phyloP scores from a whole-genome alignment of 2,113 vertebrate genomes.

The Grus americana region DNA sequence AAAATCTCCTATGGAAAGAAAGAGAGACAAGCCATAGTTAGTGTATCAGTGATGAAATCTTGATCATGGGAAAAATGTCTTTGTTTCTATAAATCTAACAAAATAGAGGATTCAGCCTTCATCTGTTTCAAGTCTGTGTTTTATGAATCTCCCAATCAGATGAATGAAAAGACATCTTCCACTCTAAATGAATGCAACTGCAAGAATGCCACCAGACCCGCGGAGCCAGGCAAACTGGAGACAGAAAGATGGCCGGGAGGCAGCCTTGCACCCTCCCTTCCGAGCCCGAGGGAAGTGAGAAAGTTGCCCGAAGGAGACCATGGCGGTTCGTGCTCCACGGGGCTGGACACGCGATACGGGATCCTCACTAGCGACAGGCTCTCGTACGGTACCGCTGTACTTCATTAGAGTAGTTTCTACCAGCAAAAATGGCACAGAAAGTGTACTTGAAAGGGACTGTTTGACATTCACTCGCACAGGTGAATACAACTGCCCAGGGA shows the following conservation, averaged over 20 bases:
- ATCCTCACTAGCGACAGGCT: no score
- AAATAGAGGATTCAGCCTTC: background rate
- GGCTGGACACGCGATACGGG: no score
- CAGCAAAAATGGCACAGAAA: background rate
- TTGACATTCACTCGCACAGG: background rate
- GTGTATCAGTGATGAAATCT: background rate
- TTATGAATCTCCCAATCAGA: background rate
- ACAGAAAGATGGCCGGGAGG: background rate
- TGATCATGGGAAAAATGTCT: background rate
- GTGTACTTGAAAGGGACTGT: background rate
- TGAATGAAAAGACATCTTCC: background rate
- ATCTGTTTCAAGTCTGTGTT: background rate
- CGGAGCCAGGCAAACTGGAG: accelerated
- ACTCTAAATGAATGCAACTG: background rate
- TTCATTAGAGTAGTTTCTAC: background rate
- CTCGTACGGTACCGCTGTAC: background rate
- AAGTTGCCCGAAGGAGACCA: no score
- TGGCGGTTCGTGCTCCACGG: no score
- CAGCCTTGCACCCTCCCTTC: background rate
- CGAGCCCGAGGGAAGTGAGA: no score
- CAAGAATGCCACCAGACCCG: background rate
- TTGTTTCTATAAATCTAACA: background rate
- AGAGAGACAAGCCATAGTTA: background rate
- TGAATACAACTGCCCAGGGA: background rate
- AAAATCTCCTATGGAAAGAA: background rate